Base-by-base conservation (phyloP, 2,888 invertebrate genomes). In the Lepidocyrtinus sp. region DNA sequence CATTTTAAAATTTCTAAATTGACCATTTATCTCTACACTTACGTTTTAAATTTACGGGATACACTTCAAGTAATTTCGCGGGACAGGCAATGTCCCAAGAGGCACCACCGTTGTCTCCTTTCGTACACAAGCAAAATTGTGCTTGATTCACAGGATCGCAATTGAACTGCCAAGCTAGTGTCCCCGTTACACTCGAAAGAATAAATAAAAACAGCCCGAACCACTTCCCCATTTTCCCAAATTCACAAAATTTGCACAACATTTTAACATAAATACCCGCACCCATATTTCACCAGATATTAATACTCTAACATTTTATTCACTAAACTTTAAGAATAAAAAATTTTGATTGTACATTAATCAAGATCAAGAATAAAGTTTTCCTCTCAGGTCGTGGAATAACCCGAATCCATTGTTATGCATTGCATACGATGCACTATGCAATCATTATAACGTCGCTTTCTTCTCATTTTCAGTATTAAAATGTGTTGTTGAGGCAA, bases 21-120 rank as follows among this genome's bases (percentile, higher is more conserved):
- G 7, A 67, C 22, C 7, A 17, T 61, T 17, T 61, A 61, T 61
- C 17, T 9, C 15, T 5, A 59, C 17, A 69, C 69, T 82, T 82
- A 85, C 85, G 27, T 84, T 84, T 85, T 22, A 82, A 55, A 21
- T 83, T 70, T 22, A 85, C 81, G 50, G 84, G 84, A 83, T 81
- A 83, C 1, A 79, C 75, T 27, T 81, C 77, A 15, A 81, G 76
- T 17, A 68, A 26, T 63, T 77, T 75, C 9, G 81, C 82, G 17
- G 84, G 84, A 72, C 84, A 84, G 15, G 83, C 78, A 27, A 84
- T 76, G 27, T 83, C 82, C 78, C 81, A 84, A 64, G 62, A 67
- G 2, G 73, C 74, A 1, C 67, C 72, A 3, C 72, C 72, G 55
- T 64, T 27, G 25, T 81, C 81, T 1, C 81, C 77, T 17, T 73